A percentile compares a stretch with the other conserved stretches of the same genome.
Evolutionary conservation across 2,113 vertebrate species (phyloP).

Genomic region (Capreolus pygargus): DNA sequence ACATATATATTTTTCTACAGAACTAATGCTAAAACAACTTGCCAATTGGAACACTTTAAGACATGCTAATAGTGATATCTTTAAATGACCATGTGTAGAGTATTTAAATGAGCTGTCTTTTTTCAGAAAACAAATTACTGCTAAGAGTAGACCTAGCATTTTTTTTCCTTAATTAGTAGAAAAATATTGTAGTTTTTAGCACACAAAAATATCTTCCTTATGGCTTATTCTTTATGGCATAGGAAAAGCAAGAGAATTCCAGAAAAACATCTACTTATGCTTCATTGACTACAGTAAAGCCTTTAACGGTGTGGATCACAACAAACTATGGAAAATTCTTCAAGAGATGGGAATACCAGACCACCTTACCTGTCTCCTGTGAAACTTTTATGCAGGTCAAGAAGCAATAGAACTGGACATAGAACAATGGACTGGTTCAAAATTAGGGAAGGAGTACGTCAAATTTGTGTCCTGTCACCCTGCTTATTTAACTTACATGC

Average conservation of each 20-base stretch:
- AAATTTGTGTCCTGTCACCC: background rate
- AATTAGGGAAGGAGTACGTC: background rate
- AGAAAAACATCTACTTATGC: background rate
- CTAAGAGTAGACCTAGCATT: background rate
- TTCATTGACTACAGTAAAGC: background rate
- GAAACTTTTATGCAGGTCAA: background rate
- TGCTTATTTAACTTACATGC: background rate
- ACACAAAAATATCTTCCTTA: background rate
- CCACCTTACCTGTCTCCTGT: background rate
- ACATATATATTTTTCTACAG: background rate
- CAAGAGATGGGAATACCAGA: background rate
- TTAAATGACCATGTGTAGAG: background rate
- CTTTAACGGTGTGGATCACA: background rate
- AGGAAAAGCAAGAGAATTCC: background rate
- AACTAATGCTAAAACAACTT: background rate
- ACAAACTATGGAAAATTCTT: background rate
- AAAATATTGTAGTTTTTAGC: background rate
- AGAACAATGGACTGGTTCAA: background rate
- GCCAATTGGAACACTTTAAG: background rate
- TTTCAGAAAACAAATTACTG: background rate
- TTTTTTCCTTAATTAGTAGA: background rate
- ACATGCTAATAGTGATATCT: background rate
- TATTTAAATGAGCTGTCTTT: background rate
- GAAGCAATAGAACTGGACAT: background rate
- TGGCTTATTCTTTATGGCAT: background rate